These are phyloP conservation scores for Drosophila rufa DNA, from an alignment of 1,140 invertebrate genomes.

Conservation along the genomic window DNA sequence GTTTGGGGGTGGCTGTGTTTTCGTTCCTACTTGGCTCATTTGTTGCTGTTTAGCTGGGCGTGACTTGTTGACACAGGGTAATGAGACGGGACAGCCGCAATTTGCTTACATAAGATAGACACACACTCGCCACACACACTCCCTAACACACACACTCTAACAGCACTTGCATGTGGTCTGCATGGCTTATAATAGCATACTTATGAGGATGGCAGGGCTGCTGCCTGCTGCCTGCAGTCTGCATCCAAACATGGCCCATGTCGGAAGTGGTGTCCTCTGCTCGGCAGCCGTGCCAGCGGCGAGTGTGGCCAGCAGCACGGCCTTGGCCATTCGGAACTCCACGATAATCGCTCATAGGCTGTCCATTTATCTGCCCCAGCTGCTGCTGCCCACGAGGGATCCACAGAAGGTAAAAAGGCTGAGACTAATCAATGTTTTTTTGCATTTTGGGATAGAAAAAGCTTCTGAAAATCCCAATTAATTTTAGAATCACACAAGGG, in stretches of 20 bases:
- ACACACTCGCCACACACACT: constrained; percentile 6
- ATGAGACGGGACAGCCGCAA: constrained; percentile 75
- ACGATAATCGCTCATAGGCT: constrained; percentile 76
- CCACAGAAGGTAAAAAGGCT: constrained; percentile 63
- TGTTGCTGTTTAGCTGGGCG: constrained; percentile 63
- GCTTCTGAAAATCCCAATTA: too few relatives aligned
- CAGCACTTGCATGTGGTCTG: constrained; percentile 16
- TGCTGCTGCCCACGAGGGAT: constrained; percentile 65
- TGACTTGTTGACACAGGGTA: constrained; percentile 83
- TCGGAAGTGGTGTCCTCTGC: constrained; percentile 26
- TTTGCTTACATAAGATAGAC: constrained; percentile 75
- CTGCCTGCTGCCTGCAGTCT: constrained; percentile 39
- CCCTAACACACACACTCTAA: constrained; percentile 1
- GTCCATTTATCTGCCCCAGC: constrained; percentile 75
- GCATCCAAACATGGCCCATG: constrained; percentile 65
- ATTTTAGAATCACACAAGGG: too few relatives aligned
- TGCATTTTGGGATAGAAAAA: too few relatives aligned
- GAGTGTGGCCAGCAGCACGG: constrained; percentile 70
- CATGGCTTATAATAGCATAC: constrained; percentile 71
- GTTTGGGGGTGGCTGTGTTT: constrained; percentile 1
- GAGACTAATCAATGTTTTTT: too few relatives aligned
- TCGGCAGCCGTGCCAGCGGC: constrained; percentile 22
- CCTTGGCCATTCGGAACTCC: constrained; percentile 74
- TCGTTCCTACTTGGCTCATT: constrained; percentile 36
- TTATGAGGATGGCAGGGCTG: constrained; percentile 34